Percentiles rank a stretch among this genome's conserved stretches.
phyloP scores from a whole-genome alignment of 2,888 invertebrate species.

The Andrena trimmerana region DNA sequence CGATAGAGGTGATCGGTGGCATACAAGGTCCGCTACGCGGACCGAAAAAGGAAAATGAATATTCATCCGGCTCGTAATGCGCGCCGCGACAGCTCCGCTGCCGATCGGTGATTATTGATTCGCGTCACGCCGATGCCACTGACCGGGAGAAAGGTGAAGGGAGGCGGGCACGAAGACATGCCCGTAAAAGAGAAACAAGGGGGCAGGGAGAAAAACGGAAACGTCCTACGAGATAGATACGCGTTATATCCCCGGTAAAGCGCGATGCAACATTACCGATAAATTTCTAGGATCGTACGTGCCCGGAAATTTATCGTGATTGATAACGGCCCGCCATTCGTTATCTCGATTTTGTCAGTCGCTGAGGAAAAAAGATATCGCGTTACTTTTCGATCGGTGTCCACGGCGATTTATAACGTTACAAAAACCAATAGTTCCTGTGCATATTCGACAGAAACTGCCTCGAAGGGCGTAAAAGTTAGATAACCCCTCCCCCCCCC shows the following conservation, averaged over 20 bases:
- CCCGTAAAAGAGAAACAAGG: conserved; percentile 38
- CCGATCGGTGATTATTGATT: conserved; percentile 73
- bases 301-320: conserved; percentile 63
- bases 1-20: conserved; percentile 39
- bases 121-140: conserved; percentile 66
- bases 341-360: conserved; percentile 53
- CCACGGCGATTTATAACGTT: conserved; percentile 40
- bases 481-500: too few relatives aligned
- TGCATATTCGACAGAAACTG: conserved; percentile 27
- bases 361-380: conserved; percentile 22
- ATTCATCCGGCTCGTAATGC: conserved; percentile 66
- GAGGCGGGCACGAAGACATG: conserved; percentile 34
- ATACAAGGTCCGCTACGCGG: conserved; percentile 35
- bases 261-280: conserved; percentile 61
- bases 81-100: conserved; percentile 65
- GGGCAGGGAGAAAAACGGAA: conserved; percentile 18
- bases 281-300: conserved; percentile 56
- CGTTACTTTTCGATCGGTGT: conserved; percentile 36
- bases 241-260: conserved; percentile 50
- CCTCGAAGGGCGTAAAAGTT: conserved; percentile 3
- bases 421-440: conserved; percentile 42
- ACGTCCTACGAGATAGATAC: conserved; percentile 52
- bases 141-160: conserved; percentile 43
- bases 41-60: conserved; percentile 65
- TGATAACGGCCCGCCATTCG: conserved; percentile 55